phyloP scores from a whole-genome alignment of 2,113 vertebrate genomes.

The Rhinolophus ferrumequinum region DNA sequence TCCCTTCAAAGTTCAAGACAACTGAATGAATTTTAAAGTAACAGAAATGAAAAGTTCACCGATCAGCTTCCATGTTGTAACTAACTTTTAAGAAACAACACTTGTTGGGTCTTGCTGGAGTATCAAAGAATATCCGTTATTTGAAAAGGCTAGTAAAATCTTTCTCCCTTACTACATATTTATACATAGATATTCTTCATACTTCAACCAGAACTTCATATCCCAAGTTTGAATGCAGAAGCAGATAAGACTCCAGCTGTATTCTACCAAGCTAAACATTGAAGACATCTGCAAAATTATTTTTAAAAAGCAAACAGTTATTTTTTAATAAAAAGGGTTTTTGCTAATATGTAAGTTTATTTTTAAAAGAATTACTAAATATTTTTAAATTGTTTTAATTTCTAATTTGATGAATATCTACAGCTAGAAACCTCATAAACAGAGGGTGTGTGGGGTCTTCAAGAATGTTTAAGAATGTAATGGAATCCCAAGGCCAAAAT shows the following conservation, averaged over 20 bases:
- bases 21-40: conserved; percentile 28
- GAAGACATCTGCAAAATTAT: neutral
- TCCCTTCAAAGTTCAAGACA: neutral
- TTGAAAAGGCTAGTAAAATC: conserved; percentile 15
- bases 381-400: neutral
- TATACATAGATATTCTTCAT: neutral
- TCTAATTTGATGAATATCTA: neutral
- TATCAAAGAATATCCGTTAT: neutral
- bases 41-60: neutral
- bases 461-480: conserved; percentile 13
- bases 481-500: neutral
- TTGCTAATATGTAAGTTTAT: neutral
- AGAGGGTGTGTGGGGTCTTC: neutral
- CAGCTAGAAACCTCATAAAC: neutral
- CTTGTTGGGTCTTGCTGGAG: neutral
- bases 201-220: neutral
- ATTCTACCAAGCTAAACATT: neutral
- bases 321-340: neutral
- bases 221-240: neutral
- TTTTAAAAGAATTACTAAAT: neutral
- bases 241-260: neutral
- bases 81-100: neutral
- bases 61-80: neutral
- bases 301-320: neutral
- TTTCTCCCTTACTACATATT: neutral